Evolutionary conservation across 2,888 invertebrate species (phyloP).

Genomic region (Caenorhabditis angaria): DNA sequence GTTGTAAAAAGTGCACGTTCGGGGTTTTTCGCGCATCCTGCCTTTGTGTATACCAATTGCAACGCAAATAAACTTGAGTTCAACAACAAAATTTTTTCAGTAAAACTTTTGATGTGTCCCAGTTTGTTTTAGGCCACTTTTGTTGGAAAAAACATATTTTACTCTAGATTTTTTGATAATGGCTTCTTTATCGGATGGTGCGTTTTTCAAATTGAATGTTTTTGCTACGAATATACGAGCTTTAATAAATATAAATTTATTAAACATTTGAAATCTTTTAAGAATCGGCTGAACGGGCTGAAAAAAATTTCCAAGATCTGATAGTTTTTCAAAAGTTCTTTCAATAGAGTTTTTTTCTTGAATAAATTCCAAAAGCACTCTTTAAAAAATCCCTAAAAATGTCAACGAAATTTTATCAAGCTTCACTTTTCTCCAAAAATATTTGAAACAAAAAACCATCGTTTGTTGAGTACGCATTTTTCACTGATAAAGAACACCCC

Average conservation of each 20-base stretch:
- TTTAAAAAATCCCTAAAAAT: neutral
- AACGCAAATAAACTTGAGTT: conserved; percentile 4
- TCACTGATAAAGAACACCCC: neutral
- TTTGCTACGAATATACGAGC: no score
- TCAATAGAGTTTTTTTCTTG: no score
- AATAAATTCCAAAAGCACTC: no score
- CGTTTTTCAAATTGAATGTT: no score
- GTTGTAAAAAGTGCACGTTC: neutral
- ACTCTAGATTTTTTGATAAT: neutral
- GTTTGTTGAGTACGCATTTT: neutral
- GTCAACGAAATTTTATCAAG: neutral
- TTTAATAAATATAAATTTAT: no score
- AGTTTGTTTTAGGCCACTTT: conserved; percentile 2
- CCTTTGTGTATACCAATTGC: neutral
- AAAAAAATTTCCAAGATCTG: no score
- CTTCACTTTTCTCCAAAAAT: no score
- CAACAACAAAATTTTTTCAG: neutral
- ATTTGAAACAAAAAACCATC: neutral
- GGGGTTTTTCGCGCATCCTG: conserved; percentile 1
- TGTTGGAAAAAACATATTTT: no score
- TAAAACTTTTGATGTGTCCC: neutral
- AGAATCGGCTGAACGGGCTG: no score
- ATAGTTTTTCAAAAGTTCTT: no score
- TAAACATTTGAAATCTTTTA: no score
- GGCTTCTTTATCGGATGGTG: neutral